Evolutionary conservation across 2,113 vertebrate species (phyloP), one percentile per base, ranked within the genome.

Genomic region (Mesoclemmys tuberculata): DNA sequence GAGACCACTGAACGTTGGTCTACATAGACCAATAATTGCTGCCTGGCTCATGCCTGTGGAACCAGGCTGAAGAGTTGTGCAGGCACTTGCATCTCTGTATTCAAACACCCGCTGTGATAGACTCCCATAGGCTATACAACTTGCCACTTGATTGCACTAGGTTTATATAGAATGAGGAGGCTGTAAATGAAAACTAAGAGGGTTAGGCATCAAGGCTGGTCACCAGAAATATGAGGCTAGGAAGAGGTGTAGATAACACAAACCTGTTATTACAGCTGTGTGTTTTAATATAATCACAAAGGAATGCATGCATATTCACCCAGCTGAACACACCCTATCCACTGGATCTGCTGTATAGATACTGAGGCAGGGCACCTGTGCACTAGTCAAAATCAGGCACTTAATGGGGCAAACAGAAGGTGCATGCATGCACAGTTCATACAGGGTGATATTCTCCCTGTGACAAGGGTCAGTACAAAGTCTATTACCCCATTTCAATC

Each of bases 381-480:
- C 3, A 0, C 14, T 51, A 5, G 21, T 18, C 44, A 48, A 48
- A 31, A 48, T 19, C 44, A 49, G 75, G 75, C 16, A 49, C 75
- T 78, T 48, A 48, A 31, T 35, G 75, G 31, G 13, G 13, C 44
- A 31, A 18, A 48, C 49, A 80, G 46, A 79, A 80, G 78, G 19
- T 21, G 31, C n/a, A 10, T 80, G 19, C 10, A 49, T 1, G 1
- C 26, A 1, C 4, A 0, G 21, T 1, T 55, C 1, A 0, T 41
- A 52, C 49, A 5, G 44, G 56, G 1, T 2, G 27, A n/a, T 49
- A 2, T 31, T 3, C 24, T 10, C 9, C 10, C 38, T 29, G 24
- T 46, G 22, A 14, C 46, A 12, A 77, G 74, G 12, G 41, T 27
- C 74, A 14, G 12, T 44, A 46, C 82, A 41, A 5, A 46, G n/a